phyloP scores from a whole-genome alignment of 2,797 vertebrate genomes.

The Nyctalus aviator region DNA sequence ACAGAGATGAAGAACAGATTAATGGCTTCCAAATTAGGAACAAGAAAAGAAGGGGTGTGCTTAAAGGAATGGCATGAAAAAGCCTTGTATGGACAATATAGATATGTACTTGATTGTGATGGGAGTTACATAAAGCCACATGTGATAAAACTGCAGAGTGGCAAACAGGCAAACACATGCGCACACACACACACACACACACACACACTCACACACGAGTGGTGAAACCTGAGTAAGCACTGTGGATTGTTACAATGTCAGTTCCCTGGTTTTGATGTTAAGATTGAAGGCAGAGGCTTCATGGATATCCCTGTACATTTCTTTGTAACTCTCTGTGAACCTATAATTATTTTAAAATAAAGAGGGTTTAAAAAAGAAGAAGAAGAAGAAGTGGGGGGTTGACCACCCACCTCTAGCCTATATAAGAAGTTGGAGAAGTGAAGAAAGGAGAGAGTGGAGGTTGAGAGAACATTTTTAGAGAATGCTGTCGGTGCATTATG shows the following conservation, averaged over 20 bases:
- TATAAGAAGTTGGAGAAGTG: not conserved
- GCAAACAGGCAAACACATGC: not conserved
- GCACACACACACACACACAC: not conserved
- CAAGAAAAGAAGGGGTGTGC: not conserved
- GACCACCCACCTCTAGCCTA: not conserved
- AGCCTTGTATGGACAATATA: too few species aligned
- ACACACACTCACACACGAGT: too few species aligned
- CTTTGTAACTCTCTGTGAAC: slow-evolving; percentile 8
- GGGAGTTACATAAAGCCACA: not conserved
- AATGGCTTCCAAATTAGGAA: not conserved
- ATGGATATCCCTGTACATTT: not conserved
- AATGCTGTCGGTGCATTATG: not conserved
- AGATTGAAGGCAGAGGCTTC: not conserved
- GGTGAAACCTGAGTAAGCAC: not conserved
- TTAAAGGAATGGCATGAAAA: not conserved
- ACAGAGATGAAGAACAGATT: not conserved
- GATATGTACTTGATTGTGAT: not conserved
- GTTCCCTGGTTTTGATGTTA: not conserved
- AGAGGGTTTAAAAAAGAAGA: not conserved
- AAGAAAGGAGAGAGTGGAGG: not conserved
- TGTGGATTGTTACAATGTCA: not conserved
- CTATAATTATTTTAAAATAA: slow-evolving; percentile 42
- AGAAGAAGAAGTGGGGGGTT: not conserved
- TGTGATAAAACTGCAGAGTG: not conserved
- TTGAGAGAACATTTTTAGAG: not conserved